Base-by-base conservation (phyloP, 2,888 invertebrate species). In the Eutolmus rufibarbis region DNA sequence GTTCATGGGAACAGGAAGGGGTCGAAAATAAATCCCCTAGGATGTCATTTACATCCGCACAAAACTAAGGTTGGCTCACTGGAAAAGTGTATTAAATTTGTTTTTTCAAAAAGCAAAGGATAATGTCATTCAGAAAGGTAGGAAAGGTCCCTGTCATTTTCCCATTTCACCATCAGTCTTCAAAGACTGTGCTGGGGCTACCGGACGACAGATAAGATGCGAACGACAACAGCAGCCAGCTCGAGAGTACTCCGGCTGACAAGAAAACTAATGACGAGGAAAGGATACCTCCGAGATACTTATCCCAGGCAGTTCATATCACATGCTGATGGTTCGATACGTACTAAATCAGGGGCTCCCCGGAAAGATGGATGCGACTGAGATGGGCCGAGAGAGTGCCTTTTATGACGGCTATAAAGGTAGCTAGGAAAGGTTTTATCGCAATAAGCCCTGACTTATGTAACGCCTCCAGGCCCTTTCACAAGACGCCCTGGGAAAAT, bases 391-490 rank as follows among this genome's bases (percentile, higher is more conserved):
- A 16, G 51, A 81, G 51, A 66, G 66, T 23, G 34, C 81, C 81
- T 81, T 46, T 81, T 81, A 81, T 81, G 81, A 56, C 16, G 56
- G 81, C 56, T 51, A 56, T 51, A 81, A 81, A 81, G 81, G 51
- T 81, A 81, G 46, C 81, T 34, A 81, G 14, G 56, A 81, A 81
- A 81, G 56, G 81, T 51, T 81, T 81, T 81, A 81, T 81, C 51
- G 81, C 81, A 81, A 81, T 81, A 81, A 81, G 81, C 81, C 56
- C 56, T 81, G 81, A 81, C 81, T 81, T 81, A 37, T 81, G 51
- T 81, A 81, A 56, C 56, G 34, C 56, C 23, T 34, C 56, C 56
- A 56, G 66, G 56, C 37, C 81, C 46, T 57, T 56, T 56, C 51
- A n/a, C 56, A 56, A 81, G 46, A 51, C 56, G 56, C 81, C 81